Base-by-base conservation (phyloP, 2,888 invertebrate species). In the Maniola hyperantus region DNA sequence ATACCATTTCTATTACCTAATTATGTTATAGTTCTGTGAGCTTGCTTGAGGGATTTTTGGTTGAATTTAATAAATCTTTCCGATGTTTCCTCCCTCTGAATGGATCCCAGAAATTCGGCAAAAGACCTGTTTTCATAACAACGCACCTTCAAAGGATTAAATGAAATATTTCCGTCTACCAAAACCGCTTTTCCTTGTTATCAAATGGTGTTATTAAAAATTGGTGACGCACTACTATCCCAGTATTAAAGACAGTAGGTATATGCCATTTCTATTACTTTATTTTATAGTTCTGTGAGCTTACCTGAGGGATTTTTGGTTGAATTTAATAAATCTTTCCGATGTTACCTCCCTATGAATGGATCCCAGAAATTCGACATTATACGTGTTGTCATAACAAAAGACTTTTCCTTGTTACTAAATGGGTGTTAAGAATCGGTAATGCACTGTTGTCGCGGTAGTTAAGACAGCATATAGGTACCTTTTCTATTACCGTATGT, bases 281-380 rank as follows among this genome's bases (percentile, higher is more conserved):
- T 26, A 26, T 26, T 26, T 26, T 2, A 1, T 26, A 26, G 10
- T 39, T 39, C 39, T 39, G 11, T 39, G 11, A 10, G 10, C 39
- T 10, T 11, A 2, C 71, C 73, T 64, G 63, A 60, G 74, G 77
- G 73, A 72, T 61, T 77, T 79, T 77, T 67, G 71, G 76, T 77
- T 74, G 78, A 78, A 84, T 84, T 86, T 83, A 85, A 86, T 87
- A 85, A 85, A 85, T 87, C 82, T 80, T 77, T 73, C 76, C 79
- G 74, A 80, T 82, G 82, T 81, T 83, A 81, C 81, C 79, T 80
- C 75, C 59, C 75, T 71, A 65, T 81, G 81, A 83, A 81, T 81
- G 77, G 77, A 70, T 67, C 72, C 36, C 76, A 80, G 80, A 79
- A 80, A 76, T n/a, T n/a, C n/a, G n/a, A n/a, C n/a, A n/a, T n/a